Evolutionary conservation across 2,113 vertebrate genomes (phyloP).

Genomic region (Aix galericulata): DNA sequence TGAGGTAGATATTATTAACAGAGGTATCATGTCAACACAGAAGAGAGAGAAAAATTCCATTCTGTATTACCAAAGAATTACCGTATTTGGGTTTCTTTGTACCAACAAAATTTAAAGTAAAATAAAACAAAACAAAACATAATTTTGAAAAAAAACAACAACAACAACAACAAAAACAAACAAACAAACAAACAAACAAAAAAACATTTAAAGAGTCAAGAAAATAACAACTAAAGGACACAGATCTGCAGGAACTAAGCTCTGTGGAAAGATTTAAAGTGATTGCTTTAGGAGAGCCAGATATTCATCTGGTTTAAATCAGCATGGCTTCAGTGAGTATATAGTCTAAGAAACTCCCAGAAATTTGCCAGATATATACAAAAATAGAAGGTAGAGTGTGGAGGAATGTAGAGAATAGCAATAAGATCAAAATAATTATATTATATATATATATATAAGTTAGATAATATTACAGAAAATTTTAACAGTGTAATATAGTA

Average conservation of each 20-base stretch:
- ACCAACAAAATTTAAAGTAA: neutral
- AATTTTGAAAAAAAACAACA: neutral
- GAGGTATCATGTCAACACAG: neutral
- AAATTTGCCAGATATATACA: neutral
- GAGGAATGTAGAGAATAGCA: neutral
- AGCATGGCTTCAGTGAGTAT: neutral
- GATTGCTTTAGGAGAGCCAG: neutral
- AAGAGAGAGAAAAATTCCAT: neutral
- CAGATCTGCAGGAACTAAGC: neutral
- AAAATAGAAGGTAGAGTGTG: neutral
- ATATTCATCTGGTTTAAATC: constrained; percentile 32
- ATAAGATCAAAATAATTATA: neutral
- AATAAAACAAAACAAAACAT: neutral
- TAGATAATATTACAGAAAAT: neutral
- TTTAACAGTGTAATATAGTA: neutral
- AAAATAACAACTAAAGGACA: neutral
- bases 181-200: no score
- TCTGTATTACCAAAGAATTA: neutral
- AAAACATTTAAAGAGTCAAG: neutral
- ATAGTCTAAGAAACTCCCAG: neutral
- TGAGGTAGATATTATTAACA: neutral
- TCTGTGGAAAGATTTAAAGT: neutral
- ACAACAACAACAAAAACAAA: no score
- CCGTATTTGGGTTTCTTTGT: neutral
- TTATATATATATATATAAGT: neutral